These are phyloP conservation scores for Oncorhynchus kisutch DNA, from an alignment of 2,113 vertebrate species.

Conservation along the genomic window DNA sequence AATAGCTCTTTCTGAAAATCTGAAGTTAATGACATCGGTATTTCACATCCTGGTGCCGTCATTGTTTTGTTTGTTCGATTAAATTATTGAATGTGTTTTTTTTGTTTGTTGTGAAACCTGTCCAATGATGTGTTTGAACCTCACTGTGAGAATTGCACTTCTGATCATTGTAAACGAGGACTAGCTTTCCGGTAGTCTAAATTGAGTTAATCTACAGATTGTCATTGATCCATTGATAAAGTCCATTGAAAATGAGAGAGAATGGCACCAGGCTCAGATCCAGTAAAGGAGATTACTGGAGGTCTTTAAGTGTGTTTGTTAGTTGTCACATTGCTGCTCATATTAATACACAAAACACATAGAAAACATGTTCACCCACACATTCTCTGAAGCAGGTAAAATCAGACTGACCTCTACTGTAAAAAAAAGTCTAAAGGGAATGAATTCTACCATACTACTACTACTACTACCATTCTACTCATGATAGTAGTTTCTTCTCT, in stretches of 20 bases:
- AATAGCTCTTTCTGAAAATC: not conserved
- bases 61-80: slow-evolving; percentile 31
- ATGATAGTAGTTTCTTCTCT: not conserved
- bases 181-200: not conserved
- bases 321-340: not conserved
- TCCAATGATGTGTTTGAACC: not conserved
- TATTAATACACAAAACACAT: not conserved
- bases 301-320: not conserved
- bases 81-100: not conserved
- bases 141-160: slow-evolving; percentile 22
- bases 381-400: not conserved
- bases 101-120: slow-evolving; percentile 18
- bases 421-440: slow-evolving; percentile 50
- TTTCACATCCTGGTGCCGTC: slow-evolving; percentile 16
- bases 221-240: not conserved
- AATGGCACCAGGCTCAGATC: not conserved
- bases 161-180: not conserved
- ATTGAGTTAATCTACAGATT: not conserved
- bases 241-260: not conserved
- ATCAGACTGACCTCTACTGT: slow-evolving; percentile 9
- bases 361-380: not conserved
- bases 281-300: not conserved
- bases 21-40: not conserved
- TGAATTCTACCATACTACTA: not conserved
- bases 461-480: not conserved